Percentiles rank a stretch among this genome's conserved stretches.
phyloP scores from a whole-genome alignment of 2,113 vertebrate genomes.

The Illadopsis cleaveri region DNA sequence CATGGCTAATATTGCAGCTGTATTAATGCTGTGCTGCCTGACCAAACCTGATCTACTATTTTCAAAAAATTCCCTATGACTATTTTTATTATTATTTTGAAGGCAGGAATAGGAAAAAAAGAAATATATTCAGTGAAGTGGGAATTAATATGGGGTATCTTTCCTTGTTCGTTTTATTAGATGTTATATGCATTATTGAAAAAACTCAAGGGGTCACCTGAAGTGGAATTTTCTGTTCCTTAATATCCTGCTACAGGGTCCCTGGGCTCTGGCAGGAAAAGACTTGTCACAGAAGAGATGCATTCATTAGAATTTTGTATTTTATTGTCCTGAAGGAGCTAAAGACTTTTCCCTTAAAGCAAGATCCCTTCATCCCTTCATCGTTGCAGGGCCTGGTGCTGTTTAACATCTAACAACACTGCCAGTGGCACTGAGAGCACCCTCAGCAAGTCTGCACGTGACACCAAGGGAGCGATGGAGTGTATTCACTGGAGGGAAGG shows the following conservation, averaged over 20 bases:
- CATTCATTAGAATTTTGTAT: background rate
- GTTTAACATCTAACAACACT: background rate
- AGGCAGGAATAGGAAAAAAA: constrained; percentile 12
- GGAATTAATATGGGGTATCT: background rate
- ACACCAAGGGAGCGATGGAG: accelerated
- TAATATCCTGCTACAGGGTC: constrained; percentile 53
- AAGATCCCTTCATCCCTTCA: background rate
- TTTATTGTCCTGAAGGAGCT: background rate
- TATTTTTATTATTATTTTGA: background rate
- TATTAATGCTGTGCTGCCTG: background rate
- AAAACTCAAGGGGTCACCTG: constrained; percentile 13
- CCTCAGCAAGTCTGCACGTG: background rate
- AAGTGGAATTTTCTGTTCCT: constrained; percentile 31
- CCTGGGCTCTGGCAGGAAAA: constrained; percentile 17
- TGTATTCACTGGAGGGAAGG: accelerated
- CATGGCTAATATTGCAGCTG: background rate
- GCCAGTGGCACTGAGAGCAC: background rate
- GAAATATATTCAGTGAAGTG: background rate
- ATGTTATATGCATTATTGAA: constrained; percentile 29
- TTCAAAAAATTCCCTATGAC: background rate
- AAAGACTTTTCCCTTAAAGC: background rate
- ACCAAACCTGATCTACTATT: background rate
- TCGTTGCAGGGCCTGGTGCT: background rate
- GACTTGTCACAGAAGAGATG: background rate
- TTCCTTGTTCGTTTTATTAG: constrained; percentile 39